phyloP scores from a whole-genome alignment of 1,140 invertebrate species.

The Drosophila nannoptera region DNA sequence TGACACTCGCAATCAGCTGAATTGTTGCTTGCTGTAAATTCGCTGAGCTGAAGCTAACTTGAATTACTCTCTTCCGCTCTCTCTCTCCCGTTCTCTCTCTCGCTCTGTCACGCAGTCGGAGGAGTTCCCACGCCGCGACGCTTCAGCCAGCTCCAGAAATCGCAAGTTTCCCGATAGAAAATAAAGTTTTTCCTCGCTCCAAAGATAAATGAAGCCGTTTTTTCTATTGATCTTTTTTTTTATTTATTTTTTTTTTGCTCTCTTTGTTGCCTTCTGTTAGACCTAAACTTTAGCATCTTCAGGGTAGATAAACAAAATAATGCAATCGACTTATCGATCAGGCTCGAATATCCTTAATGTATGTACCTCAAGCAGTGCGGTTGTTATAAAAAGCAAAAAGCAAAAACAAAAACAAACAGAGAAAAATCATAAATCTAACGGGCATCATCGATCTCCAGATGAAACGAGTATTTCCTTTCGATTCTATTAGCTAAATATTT shows the following conservation, averaged over 20 bases:
- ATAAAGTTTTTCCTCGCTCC: slow-evolving; percentile 29
- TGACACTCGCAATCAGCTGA: too few relatives aligned
- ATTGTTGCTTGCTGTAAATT: neutral
- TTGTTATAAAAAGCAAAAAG: slow-evolving; percentile 41
- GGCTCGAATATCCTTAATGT: slow-evolving; percentile 69
- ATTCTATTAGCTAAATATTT: slow-evolving; percentile 53
- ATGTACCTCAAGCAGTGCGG: slow-evolving; percentile 72
- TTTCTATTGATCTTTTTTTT: neutral
- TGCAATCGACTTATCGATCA: slow-evolving; percentile 27
- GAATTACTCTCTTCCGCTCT: neutral
- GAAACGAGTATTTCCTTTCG: slow-evolving; percentile 43
- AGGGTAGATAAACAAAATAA: slow-evolving; percentile 39
- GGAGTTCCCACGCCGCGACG: slow-evolving; percentile 72
- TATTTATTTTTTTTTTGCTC: neutral
- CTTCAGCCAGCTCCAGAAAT: slow-evolving; percentile 56
- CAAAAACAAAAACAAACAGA: neutral
- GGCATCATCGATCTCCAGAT: slow-evolving; percentile 16
- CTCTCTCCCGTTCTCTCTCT: neutral
- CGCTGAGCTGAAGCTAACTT: neutral
- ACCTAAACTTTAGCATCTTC: slow-evolving; percentile 34
- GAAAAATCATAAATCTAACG: slow-evolving; percentile 8
- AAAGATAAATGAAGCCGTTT: neutral
- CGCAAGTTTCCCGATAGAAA: slow-evolving; percentile 74
- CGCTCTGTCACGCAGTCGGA: slow-evolving; percentile 44
- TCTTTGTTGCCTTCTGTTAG: neutral